Percentiles rank a stretch among this genome's conserved stretches.
phyloP scores from a whole-genome alignment of 2,113 vertebrate genomes.

The Petrocephalus zakoni region DNA sequence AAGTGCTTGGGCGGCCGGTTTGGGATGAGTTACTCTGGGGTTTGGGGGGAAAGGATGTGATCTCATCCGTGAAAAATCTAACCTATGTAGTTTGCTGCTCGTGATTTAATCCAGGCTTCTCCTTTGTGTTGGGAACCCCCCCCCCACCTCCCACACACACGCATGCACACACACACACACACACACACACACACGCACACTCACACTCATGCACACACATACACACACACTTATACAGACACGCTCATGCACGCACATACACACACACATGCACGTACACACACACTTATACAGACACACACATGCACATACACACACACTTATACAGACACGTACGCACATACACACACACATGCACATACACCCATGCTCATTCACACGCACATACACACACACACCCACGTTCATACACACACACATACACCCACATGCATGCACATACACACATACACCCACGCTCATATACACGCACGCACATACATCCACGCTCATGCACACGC shows the following conservation, averaged over 20 bases:
- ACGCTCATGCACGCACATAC: not conserved
- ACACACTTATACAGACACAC: not conserved
- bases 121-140: constrained; percentile 58
- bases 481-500: no score
- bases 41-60: constrained; percentile 79
- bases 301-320: no score
- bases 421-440: no score
- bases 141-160: constrained; percentile 30
- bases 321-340: no score
- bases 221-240: constrained; percentile 25
- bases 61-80: constrained; percentile 81
- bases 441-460: no score
- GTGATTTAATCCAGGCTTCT: constrained; percentile 77
- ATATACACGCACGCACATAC: no score
- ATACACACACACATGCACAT: no score
- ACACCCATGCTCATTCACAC: no score
- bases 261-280: not conserved
- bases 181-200: constrained; percentile 25
- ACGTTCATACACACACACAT: no score
- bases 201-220: constrained; percentile 20
- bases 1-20: constrained; percentile 50
- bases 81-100: constrained; percentile 79
- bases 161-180: not conserved
- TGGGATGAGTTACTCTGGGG: constrained; percentile 70
- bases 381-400: no score